These are phyloP conservation scores for Gallirallus australis DNA, from an alignment of 2,797 vertebrate species.

Conservation along the genomic window DNA sequence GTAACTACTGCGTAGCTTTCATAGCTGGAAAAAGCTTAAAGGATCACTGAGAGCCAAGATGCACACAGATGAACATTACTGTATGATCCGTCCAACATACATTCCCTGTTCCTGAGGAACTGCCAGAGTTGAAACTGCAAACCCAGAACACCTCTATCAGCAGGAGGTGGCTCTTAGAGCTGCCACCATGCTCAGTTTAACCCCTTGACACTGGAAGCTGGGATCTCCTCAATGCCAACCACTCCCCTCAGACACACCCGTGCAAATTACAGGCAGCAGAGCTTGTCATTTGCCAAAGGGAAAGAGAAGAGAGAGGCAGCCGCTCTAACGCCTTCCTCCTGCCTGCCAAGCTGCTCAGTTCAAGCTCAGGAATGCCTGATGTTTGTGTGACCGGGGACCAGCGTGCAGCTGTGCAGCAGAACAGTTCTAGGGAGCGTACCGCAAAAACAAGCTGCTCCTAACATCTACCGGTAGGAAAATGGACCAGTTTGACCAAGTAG, in stretches of 20 bases:
- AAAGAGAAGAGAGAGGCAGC: neutral
- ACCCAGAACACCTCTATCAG: slow-evolving; percentile 53
- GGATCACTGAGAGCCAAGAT: slow-evolving; percentile 62
- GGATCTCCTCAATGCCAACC: slow-evolving; percentile 37
- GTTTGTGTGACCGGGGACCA: neutral
- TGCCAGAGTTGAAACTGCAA: slow-evolving; percentile 25
- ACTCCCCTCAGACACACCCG: slow-evolving; percentile 36
- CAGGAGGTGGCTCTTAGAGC: slow-evolving; percentile 21
- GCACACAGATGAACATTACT: slow-evolving; percentile 45
- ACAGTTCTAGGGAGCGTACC: neutral
- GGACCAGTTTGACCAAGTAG: neutral
- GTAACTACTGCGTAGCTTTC: slow-evolving; percentile 63
- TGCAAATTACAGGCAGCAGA: slow-evolving; percentile 16
- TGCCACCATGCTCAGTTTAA: slow-evolving; percentile 31
- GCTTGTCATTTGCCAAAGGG: neutral
- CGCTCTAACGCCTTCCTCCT: neutral
- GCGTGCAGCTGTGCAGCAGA: neutral
- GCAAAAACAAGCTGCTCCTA: neutral
- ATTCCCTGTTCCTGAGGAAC: slow-evolving; percentile 50
- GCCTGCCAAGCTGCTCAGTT: neutral
- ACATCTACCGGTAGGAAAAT: neutral
- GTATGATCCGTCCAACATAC: slow-evolving; percentile 15
- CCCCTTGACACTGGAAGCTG: neutral
- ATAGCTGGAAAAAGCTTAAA: slow-evolving; percentile 53
- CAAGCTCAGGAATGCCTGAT: neutral